Evolutionary conservation across 2,113 vertebrate genomes (phyloP).

Genomic region (Sarotherodon lohbergeri): DNA sequence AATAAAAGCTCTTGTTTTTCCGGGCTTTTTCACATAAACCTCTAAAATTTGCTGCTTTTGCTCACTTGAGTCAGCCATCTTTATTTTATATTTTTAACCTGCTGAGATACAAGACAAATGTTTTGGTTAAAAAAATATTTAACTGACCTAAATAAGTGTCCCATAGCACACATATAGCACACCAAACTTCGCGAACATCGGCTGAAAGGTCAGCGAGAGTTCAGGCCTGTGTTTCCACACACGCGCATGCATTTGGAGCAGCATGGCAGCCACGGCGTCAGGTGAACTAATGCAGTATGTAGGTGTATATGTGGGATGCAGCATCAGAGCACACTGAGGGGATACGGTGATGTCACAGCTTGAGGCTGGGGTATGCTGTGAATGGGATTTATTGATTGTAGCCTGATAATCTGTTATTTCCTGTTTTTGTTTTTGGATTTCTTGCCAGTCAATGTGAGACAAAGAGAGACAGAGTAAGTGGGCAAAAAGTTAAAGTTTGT

Average conservation of each 20-base stretch:
- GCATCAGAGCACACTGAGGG: not conserved
- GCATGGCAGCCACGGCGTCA: not conserved
- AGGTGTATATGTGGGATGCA: not conserved
- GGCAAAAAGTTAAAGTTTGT: not conserved
- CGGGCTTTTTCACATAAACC: not conserved
- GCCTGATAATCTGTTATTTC: not conserved
- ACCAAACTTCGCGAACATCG: not conserved
- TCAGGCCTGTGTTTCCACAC: not conserved
- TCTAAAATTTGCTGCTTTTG: not conserved
- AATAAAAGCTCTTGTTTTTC: not conserved
- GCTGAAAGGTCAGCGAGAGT: not conserved
- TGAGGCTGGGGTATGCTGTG: not conserved
- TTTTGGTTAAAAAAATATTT: not conserved
- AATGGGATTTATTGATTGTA: not conserved
- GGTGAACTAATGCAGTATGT: not conserved
- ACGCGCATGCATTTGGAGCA: not conserved
- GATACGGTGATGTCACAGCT: not conserved
- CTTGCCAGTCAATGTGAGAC: not conserved
- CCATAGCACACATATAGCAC: not conserved
- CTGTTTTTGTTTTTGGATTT: not conserved
- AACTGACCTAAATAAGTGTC: not conserved
- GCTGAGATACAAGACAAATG: not conserved
- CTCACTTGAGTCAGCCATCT: not conserved
- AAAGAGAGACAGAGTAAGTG: not conserved
- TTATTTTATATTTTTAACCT: not conserved